Base-by-base conservation (phyloP, 2,888 invertebrate species). In the Rhagonycha fulva region DNA sequence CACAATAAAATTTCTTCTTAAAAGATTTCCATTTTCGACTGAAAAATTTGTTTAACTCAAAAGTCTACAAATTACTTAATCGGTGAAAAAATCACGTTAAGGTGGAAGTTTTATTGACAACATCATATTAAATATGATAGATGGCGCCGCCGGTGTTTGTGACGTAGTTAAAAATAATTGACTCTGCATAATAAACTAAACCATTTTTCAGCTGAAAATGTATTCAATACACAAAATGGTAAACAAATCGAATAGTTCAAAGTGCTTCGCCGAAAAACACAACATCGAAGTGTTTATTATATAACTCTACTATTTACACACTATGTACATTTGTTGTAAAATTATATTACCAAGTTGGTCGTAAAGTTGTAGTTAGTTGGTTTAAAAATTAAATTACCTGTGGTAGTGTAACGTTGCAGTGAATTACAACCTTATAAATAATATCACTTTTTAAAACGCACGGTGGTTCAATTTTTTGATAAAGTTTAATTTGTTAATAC, bases 371-470 rank as follows among this genome's bases (percentile, higher is more conserved):
- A 66, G 23, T 66, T 66, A 66, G 23, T 66, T n/a, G 19, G 14
- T 66, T 66, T 11, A 11, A 24, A 26, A 66, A 66, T 12, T 24
- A 24, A 19, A 66, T 24, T 66, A 66, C 23, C 24, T 66, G 12
- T 23, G n/a, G 14, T 5, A 24, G 26, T 24, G 14, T 24, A 66
- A 66, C 63, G 26, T 26, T 66, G 12, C n/a, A n/a, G 63, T 66
- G 26, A 66, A 24, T 62, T 66, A 24, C 24, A 69, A 73, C 68
- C 74, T 76, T 74, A 74, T 74, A 76, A 26, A 32, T 76, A 77
- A 75, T 77, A 77, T 77, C 77, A 77, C 77, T 77, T 75, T 75
- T 69, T 66, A 68, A 74, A 71, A 47, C 70, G 71, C 66, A 63
- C 60, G 28, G 32, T 70, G 26, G 63, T 66, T 66, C 32, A 60